phyloP scores from a whole-genome alignment of 2,797 vertebrate species.

The Halcyon leucocephala region DNA sequence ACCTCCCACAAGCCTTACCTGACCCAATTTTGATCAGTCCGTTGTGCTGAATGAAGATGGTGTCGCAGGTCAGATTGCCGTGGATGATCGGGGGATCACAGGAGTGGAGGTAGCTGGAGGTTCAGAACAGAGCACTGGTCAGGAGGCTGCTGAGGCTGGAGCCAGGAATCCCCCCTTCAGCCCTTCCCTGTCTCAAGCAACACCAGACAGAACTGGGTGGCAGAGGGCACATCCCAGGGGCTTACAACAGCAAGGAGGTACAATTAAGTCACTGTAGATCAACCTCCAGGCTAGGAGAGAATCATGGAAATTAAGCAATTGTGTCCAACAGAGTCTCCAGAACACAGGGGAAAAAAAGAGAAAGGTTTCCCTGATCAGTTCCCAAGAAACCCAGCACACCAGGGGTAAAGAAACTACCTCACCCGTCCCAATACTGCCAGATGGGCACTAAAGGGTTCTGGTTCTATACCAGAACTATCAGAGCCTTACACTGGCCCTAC shows the following conservation, averaged over 20 bases:
- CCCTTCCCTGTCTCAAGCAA: neutral
- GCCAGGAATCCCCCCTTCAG: neutral
- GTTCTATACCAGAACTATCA: neutral
- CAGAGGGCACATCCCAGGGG: neutral
- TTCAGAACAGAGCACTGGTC: conserved; percentile 10
- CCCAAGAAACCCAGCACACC: neutral
- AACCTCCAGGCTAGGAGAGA: neutral
- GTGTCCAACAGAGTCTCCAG: neutral
- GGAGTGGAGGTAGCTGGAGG: conserved; percentile 92
- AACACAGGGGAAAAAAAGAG: fast-evolving
- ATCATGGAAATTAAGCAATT: neutral
- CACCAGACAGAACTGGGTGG: neutral
- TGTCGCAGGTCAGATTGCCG: conserved; percentile 96
- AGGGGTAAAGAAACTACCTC: neutral
- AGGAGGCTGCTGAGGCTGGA: neutral
- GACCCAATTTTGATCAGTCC: conserved; percentile 97
- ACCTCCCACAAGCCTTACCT: conserved; percentile 80
- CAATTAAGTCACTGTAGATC: neutral
- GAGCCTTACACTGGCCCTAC: neutral
- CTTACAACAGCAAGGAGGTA: neutral
- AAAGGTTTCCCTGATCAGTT: neutral
- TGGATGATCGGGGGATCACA: conserved; percentile 97
- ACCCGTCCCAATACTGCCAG: neutral
- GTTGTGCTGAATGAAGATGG: conserved; percentile 98
- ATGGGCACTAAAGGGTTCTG: neutral